Percentiles rank a stretch among this genome's conserved stretches.
These are phyloP conservation scores for Python bivittatus DNA, from an alignment of 2,113 vertebrate species.

Conservation along the genomic window DNA sequence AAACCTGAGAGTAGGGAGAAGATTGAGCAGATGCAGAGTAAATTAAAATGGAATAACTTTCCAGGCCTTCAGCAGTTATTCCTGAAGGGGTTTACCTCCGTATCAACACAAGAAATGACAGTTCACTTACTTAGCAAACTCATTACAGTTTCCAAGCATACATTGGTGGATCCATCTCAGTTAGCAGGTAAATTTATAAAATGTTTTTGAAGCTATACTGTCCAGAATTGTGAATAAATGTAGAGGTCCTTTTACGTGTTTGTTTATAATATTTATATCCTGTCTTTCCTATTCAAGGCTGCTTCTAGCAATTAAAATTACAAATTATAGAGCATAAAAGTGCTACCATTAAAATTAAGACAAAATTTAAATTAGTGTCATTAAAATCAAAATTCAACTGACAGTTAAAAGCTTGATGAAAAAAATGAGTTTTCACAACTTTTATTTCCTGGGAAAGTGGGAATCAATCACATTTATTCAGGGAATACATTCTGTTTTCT, in stretches of 20 bases:
- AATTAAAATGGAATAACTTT: conserved; percentile 95
- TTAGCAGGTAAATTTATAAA: conserved; percentile 81
- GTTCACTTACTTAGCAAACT: conserved; percentile 97
- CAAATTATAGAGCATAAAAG: neutral
- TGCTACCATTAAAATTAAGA: neutral
- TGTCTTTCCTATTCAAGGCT: neutral
- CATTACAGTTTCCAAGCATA: conserved; percentile 89
- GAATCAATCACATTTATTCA: no score
- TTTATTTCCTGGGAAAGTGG: no score
- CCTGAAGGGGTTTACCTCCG: conserved; percentile 97
- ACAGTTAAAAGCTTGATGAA: no score
- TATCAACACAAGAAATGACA: conserved; percentile 95
- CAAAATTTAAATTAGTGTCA: neutral
- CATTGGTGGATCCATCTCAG: conserved; percentile 90
- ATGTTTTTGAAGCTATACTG: neutral
- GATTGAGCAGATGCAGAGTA: conserved; percentile 89
- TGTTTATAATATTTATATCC: neutral
- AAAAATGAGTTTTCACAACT: no score
- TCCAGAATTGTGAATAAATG: neutral
- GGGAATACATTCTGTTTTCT: neutral
- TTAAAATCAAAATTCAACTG: no score
- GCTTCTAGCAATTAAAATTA: neutral
- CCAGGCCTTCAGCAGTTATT: conserved; percentile 96
- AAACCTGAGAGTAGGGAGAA: conserved; percentile 89
- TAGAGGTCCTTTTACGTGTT: neutral